Conservation (phyloP, 2,113 vertebrate genomes). For the Cryptoleucopteryx plumbea region DNA sequence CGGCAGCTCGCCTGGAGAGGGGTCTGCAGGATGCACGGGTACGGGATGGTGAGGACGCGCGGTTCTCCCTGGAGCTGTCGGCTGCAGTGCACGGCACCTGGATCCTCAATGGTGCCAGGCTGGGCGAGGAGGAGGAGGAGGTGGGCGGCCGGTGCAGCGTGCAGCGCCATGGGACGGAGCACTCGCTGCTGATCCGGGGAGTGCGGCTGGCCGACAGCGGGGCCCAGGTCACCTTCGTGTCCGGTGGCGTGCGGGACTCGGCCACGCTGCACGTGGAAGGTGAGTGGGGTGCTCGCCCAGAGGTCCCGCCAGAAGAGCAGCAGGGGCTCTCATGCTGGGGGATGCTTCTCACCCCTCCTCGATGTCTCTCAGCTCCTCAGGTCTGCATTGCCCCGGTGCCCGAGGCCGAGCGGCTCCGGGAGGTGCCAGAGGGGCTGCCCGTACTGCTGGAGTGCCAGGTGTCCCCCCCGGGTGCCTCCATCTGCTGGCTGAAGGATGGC, state of each 20-base stretch:
- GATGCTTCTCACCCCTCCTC: rapidly evolving
- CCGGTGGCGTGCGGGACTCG: constrained; percentile 80
- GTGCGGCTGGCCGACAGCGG: constrained; percentile 79
- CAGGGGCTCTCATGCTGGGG: not conserved
- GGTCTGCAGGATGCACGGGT: constrained; percentile 83
- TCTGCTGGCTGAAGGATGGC: constrained; percentile 87
- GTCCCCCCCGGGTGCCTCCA: constrained; percentile 71
- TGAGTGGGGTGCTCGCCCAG: not conserved
- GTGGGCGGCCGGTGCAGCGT: constrained; percentile 71
- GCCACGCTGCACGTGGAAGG: constrained; percentile 90
- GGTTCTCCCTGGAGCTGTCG: constrained; percentile 88
- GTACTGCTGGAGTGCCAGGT: constrained; percentile 92
- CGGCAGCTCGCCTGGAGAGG: constrained; percentile 83
- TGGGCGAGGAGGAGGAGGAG: constrained; percentile 73
- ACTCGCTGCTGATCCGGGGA: constrained; percentile 79
- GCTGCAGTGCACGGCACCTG: constrained; percentile 82
- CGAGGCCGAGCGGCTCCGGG: not conserved
- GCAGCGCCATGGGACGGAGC: constrained; percentile 73
- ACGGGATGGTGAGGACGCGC: constrained; percentile 77
- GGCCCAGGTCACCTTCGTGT: constrained; percentile 84
- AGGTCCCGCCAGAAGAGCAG: not conserved
- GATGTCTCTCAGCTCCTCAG: not conserved
- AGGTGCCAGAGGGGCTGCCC: constrained; percentile 48
- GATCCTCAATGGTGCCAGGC: constrained; percentile 82
- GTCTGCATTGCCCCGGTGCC: not conserved